Percentiles rank a stretch among this genome's conserved stretches.
Conservation (phyloP, 2,113 vertebrate species). For the Cricetomys ansorgei region DNA sequence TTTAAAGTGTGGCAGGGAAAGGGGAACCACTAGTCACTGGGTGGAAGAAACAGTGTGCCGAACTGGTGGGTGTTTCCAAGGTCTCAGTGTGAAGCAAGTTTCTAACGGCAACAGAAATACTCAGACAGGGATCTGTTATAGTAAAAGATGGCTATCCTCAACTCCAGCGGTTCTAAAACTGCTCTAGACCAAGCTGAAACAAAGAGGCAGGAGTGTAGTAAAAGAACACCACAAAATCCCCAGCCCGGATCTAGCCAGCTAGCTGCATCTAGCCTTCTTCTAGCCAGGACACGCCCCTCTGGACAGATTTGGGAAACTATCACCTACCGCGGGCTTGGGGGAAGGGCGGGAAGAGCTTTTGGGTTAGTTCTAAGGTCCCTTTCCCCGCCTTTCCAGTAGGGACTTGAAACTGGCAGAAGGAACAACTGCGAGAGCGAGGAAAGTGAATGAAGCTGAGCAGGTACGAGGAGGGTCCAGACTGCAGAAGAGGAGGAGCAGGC, state of each 20-base stretch:
- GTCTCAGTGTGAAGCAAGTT: neutral
- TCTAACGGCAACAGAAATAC: neutral
- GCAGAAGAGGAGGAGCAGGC: neutral
- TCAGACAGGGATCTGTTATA: no score
- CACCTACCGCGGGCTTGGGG: neutral
- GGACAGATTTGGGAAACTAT: neutral
- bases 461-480: neutral
- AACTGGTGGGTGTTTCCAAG: neutral
- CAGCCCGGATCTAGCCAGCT: neutral
- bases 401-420: neutral
- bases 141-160: neutral
- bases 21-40: neutral
- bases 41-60: neutral
- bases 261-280: neutral
- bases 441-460: neutral
- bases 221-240: neutral
- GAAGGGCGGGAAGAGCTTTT: neutral
- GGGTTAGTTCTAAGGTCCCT: neutral
- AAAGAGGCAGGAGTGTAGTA: neutral
- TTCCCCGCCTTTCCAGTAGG: neutral
- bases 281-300: slow-evolving; percentile 71
- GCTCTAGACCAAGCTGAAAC: neutral
- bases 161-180: neutral
- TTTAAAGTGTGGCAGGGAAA: neutral
- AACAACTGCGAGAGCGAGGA: neutral